phyloP scores from a whole-genome alignment of 2,888 invertebrate species.

The Sarcophaga carnaria region DNA sequence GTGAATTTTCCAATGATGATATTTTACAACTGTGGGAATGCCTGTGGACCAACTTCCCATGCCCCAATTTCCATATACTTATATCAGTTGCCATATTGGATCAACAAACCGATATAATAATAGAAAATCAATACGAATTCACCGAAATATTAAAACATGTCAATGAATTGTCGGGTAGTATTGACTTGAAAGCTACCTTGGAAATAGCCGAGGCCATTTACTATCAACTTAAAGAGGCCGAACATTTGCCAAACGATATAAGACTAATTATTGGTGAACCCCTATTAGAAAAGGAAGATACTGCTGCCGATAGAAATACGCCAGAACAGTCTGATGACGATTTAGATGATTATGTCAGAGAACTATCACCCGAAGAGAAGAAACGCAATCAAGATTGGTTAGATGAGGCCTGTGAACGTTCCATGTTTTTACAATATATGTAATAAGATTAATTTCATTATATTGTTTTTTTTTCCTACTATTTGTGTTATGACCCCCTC shows the following conservation, averaged over 20 bases:
- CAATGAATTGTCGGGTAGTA: constrained; percentile 94
- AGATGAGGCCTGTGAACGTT: constrained; percentile 81
- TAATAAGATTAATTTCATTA: constrained; percentile 61
- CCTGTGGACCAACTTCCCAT: constrained; percentile 96
- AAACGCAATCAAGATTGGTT: constrained; percentile 79
- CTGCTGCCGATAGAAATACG: constrained; percentile 62
- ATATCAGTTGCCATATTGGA: constrained; percentile 96
- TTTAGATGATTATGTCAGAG: constrained; percentile 77
- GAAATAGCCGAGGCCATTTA: constrained; percentile 96
- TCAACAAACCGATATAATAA: constrained; percentile 92
- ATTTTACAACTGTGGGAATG: constrained; percentile 97
- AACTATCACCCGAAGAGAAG: constrained; percentile 77
- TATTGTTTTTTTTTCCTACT: constrained; percentile 14
- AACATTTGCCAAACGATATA: constrained; percentile 88
- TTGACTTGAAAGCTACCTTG: constrained; percentile 91
- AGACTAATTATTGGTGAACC: constrained; percentile 87
- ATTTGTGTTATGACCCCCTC: not conserved
- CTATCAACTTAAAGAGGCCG: constrained; percentile 90
- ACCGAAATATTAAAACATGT: constrained; percentile 98
- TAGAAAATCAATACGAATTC: constrained; percentile 95
- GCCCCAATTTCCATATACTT: constrained; percentile 97
- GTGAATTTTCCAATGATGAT: constrained; percentile 94
- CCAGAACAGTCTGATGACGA: constrained; percentile 80
- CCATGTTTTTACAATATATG: constrained; percentile 77
- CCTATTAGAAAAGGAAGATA: constrained; percentile 71